Evolutionary conservation across 2,888 invertebrate species (phyloP), one percentile per base, ranked within the genome.

Genomic region (Eupithecia pulchellata): DNA sequence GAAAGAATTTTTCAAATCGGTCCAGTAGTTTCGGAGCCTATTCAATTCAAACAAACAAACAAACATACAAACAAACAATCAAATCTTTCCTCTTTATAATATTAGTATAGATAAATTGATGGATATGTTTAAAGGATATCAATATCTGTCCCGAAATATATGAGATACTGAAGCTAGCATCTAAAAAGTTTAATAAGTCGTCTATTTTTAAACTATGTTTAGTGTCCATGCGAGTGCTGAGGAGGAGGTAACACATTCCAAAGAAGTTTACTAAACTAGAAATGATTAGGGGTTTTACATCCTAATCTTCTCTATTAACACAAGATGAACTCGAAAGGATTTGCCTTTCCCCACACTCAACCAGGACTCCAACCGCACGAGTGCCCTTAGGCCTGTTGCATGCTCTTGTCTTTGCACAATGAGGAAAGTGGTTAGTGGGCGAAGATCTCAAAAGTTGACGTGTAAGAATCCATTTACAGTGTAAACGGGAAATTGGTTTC

Each of bases 331-430:
- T 58, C 8, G 29, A 66, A 71, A 71, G 27, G 66, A 69, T 72
- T 67, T 64, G 69, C 63, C 34, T 55, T 67, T 36, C 39, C 25
- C 68, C 68, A 66, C 67, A 72, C 72, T 72, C 68, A 58, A 64
- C 61, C 52, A 64, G 72, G 71, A 72, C 69, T 64, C 61, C 72
- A 72, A 63, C 66, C 62, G 55, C 69, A 70, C n/a, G 76, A 78
- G 76, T 72, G 68, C 74, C 70, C 67, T 76, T 42, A 14, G 73
- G 78, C 77, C 79, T 79, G 77, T 79, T 79, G 79, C 79, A 73
- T 74, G 71, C 75, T 74, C 77, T 75, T 76, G 72, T 73, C 71
- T 68, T 57, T 64, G 58, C 66, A 74, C 72, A 75, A 73, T 72
- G 69, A 69, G 74, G 68, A 60, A 34, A 78, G 76, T 75, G 73